Conservation (phyloP, 1,140 invertebrate species). For the Hylaeus volcanicus region DNA sequence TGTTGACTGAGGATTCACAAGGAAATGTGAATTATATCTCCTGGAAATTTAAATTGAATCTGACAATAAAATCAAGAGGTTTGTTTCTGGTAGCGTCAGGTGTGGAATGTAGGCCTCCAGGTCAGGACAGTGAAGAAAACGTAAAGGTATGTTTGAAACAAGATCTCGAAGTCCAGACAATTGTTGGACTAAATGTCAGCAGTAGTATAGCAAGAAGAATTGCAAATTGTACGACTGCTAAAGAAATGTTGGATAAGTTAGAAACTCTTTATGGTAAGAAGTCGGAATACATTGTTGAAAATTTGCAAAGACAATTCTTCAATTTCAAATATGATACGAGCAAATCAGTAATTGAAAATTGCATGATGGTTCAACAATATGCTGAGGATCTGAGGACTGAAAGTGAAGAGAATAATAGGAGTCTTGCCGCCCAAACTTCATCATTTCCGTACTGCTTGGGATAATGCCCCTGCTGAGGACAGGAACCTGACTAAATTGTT, state of each 20-base stretch:
- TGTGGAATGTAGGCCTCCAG: not conserved
- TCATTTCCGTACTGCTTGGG: conserved; percentile 55
- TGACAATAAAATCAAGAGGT: conserved; percentile 43
- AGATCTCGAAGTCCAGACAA: conserved; percentile 53
- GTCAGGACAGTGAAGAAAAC: not conserved
- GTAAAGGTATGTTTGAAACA: conserved; percentile 48
- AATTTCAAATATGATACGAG: conserved; percentile 49
- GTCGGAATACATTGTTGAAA: conserved; percentile 44
- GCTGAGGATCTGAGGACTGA: conserved; percentile 33
- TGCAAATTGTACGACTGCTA: conserved; percentile 45
- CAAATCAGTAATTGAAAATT: conserved; percentile 56
- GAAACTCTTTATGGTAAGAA: conserved; percentile 52
- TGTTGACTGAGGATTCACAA: conserved; percentile 31
- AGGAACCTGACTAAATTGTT: conserved; percentile 43
- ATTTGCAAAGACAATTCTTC: conserved; percentile 55
- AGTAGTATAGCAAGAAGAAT: conserved; percentile 54
- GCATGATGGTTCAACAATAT: conserved; percentile 40
- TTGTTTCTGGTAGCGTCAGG: conserved; percentile 5
- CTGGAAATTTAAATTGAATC: conserved; percentile 51
- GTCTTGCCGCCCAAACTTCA: conserved; percentile 47
- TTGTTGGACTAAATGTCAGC: conserved; percentile 61
- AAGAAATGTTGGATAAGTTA: conserved; percentile 51
- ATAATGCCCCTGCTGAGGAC: conserved; percentile 21
- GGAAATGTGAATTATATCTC: conserved; percentile 41
- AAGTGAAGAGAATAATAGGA: conserved; percentile 50